These are phyloP conservation scores for Cyaniris semiargus DNA, from an alignment of 2,888 invertebrate species.

Conservation along the genomic window DNA sequence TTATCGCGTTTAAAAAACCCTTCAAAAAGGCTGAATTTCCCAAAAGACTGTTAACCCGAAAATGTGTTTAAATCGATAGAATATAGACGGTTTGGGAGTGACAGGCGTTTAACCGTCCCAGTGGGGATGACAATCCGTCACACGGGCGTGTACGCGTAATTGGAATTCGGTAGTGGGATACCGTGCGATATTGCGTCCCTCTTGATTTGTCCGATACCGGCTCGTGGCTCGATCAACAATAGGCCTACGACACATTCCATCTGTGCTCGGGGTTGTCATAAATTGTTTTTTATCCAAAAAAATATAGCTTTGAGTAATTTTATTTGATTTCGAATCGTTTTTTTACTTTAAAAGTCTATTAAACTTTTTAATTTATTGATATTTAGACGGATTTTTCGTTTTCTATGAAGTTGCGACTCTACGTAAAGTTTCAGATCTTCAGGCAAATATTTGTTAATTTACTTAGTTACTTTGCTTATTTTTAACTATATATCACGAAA, in stretches of 20 bases:
- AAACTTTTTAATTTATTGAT: no score
- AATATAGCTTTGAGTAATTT: no score
- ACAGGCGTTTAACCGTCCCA: conserved; percentile 35
- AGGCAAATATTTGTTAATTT: no score
- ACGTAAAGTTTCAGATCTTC: no score
- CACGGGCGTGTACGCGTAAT: conserved; percentile 36
- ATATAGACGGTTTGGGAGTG: conserved; percentile 30
- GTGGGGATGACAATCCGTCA: conserved; percentile 39
- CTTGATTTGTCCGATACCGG: conserved; percentile 13
- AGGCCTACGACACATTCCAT: neutral
- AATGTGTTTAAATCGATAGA: conserved; percentile 12
- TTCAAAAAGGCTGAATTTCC: neutral
- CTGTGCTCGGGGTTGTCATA: neutral
- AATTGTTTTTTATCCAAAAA: neutral
- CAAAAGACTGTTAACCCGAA: neutral
- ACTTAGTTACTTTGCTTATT: neutral
- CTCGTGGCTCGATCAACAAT: neutral
- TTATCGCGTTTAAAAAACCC: neutral
- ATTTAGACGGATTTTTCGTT: no score
- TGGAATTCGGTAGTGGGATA: conserved; percentile 39
- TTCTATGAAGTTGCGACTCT: no score
- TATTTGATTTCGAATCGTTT: no score
- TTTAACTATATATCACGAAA: neutral
- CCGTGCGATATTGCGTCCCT: conserved; percentile 35
- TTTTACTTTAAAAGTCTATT: no score